These are phyloP conservation scores for Trogon surrucura DNA, from an alignment of 2,113 vertebrate genomes.

Conservation along the genomic window DNA sequence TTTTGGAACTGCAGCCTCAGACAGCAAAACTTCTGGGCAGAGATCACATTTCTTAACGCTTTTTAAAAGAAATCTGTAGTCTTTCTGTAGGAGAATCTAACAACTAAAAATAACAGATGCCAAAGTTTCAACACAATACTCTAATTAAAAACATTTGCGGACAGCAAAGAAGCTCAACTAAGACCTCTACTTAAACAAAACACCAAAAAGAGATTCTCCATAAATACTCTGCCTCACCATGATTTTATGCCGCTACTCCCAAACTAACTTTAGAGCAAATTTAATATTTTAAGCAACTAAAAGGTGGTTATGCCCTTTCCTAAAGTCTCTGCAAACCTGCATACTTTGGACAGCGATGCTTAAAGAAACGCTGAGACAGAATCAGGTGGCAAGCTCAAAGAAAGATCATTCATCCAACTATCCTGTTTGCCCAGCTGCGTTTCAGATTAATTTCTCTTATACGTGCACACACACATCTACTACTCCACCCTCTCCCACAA, in stretches of 20 bases:
- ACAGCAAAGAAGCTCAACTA: not conserved
- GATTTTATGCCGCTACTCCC: not conserved
- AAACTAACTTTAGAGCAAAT: not conserved
- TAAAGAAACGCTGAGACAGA: not conserved
- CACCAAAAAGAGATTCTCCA: not conserved
- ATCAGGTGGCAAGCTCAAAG: not conserved
- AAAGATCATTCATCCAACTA: not conserved
- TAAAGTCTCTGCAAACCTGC: not conserved
- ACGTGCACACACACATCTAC: not conserved
- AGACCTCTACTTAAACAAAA: not conserved
- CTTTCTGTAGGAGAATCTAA: not conserved
- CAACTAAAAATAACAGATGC: not conserved
- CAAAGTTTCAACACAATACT: not conserved
- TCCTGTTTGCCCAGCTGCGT: not conserved
- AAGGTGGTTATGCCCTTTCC: not conserved
- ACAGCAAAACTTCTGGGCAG: not conserved
- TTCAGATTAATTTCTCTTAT: not conserved
- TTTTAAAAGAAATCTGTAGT: not conserved
- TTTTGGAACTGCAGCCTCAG: not conserved
- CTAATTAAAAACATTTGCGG: not conserved
- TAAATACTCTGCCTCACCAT: not conserved
- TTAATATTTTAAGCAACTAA: not conserved
- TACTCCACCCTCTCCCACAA: not conserved
- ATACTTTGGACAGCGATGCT: not conserved
- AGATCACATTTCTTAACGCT: not conserved